Percentiles rank a stretch among this genome's conserved stretches.
phyloP scores from a whole-genome alignment of 2,888 invertebrate species.

The Patella depressa region DNA sequence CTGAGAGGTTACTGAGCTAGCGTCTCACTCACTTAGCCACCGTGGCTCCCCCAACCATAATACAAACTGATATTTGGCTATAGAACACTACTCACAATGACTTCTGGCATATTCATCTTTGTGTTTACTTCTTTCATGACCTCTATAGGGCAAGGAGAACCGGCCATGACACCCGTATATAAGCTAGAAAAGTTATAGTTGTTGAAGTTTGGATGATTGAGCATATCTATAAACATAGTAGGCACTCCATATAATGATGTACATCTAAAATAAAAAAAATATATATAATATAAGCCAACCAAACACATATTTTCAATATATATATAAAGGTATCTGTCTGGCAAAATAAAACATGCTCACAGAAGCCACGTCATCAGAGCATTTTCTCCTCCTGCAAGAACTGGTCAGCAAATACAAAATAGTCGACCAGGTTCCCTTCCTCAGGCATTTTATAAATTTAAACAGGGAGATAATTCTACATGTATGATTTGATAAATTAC shows the following conservation, averaged over 20 bases:
- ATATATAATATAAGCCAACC: not conserved
- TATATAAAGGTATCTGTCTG: too few relatives aligned
- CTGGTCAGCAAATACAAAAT: too few relatives aligned
- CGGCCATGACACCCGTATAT: slow-evolving; percentile 79
- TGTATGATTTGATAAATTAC: too few relatives aligned
- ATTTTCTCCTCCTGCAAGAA: too few relatives aligned
- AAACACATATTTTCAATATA: too few relatives aligned
- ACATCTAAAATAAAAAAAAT: slow-evolving; percentile 75
- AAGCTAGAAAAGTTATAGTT: slow-evolving; percentile 71
- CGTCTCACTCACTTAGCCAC: not conserved
- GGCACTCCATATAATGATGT: slow-evolving; percentile 84
- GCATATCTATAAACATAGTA: slow-evolving; percentile 87
- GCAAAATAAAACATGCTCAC: too few relatives aligned
- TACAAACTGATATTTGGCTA: too few relatives aligned
- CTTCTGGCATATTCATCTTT: slow-evolving; percentile 71
- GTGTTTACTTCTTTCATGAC: slow-evolving; percentile 71
- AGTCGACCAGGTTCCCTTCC: too few relatives aligned
- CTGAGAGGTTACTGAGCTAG: not conserved
- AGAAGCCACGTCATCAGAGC: too few relatives aligned
- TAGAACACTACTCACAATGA: slow-evolving; percentile 64
- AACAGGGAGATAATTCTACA: too few relatives aligned
- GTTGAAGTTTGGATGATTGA: slow-evolving; percentile 72
- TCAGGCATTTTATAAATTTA: too few relatives aligned
- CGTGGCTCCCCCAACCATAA: not conserved
- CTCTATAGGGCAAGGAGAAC: slow-evolving; percentile 79